phyloP scores from a whole-genome alignment of 2,113 vertebrate species.

The Zosterops lateralis region DNA sequence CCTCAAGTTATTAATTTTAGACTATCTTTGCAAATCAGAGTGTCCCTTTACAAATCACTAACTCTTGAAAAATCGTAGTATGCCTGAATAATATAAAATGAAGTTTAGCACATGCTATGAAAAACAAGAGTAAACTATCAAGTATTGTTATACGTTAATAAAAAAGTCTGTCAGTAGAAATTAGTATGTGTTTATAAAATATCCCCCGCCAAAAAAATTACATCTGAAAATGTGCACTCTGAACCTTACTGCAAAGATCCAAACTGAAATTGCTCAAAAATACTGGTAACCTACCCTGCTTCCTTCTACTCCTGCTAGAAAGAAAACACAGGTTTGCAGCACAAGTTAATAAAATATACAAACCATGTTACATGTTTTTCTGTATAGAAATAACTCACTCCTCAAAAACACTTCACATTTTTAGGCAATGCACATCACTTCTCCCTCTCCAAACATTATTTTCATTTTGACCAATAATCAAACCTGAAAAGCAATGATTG shows the following conservation, averaged over 20 bases:
- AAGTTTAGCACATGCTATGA: background rate
- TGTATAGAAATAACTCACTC: background rate
- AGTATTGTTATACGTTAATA: background rate
- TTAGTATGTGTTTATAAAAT: background rate
- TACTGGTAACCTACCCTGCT: background rate
- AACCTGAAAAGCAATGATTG: background rate
- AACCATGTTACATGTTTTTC: rapidly evolving
- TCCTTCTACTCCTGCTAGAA: background rate
- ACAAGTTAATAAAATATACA: background rate
- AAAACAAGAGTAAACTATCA: background rate
- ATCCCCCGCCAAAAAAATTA: background rate
- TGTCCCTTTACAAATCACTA: background rate
- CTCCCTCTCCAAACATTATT: background rate
- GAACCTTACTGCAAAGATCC: background rate
- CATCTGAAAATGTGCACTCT: background rate
- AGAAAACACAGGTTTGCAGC: background rate
- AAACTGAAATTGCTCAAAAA: background rate
- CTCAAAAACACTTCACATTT: background rate
- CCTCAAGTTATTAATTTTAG: background rate
- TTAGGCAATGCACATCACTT: background rate
- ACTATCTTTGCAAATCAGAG: background rate
- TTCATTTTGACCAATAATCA: background rate
- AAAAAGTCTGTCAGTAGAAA: background rate
- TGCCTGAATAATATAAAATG: background rate
- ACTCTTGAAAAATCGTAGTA: background rate